These are phyloP conservation scores for Misgurnus mizolepis DNA, from an alignment of 2,113 vertebrate genomes.

Conservation along the genomic window DNA sequence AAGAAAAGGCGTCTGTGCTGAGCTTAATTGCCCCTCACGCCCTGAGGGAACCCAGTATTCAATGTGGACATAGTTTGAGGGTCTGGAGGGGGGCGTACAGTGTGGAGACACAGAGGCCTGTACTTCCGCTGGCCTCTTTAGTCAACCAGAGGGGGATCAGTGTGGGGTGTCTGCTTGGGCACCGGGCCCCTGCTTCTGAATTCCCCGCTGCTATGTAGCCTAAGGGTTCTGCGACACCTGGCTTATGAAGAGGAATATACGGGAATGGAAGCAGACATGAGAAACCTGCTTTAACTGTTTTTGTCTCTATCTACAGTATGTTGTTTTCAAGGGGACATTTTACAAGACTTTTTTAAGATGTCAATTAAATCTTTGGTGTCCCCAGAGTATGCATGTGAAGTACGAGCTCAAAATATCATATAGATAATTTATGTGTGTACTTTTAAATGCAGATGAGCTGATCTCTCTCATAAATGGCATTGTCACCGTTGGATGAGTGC, in stretches of 20 bases:
- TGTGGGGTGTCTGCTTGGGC: constrained; percentile 40
- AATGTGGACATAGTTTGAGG: constrained; percentile 52
- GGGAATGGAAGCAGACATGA: constrained; percentile 4
- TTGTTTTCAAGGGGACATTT: no score
- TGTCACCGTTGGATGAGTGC: no score
- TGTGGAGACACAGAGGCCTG: constrained; percentile 42
- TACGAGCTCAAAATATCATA: no score
- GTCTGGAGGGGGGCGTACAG: constrained; percentile 54
- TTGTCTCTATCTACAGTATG: not conserved
- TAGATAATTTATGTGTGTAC: no score
- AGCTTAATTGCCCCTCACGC: constrained; percentile 56
- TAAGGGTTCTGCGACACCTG: constrained; percentile 47
- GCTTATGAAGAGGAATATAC: constrained; percentile 34
- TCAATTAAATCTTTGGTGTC: no score
- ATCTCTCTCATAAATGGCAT: no score
- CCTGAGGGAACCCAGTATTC: constrained; percentile 48
- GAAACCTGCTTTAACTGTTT: not conserved
- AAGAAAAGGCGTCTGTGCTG: constrained; percentile 51
- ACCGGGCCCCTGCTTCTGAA: constrained; percentile 35
- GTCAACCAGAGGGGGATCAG: constrained; percentile 35
- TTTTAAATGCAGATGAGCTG: no score
- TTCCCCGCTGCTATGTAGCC: constrained; percentile 35
- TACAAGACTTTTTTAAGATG: no score
- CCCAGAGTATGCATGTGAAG: no score
- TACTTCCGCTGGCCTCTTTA: constrained; percentile 45